Conservation (phyloP, 1,140 invertebrate genomes). For the Micrasema longulum region DNA sequence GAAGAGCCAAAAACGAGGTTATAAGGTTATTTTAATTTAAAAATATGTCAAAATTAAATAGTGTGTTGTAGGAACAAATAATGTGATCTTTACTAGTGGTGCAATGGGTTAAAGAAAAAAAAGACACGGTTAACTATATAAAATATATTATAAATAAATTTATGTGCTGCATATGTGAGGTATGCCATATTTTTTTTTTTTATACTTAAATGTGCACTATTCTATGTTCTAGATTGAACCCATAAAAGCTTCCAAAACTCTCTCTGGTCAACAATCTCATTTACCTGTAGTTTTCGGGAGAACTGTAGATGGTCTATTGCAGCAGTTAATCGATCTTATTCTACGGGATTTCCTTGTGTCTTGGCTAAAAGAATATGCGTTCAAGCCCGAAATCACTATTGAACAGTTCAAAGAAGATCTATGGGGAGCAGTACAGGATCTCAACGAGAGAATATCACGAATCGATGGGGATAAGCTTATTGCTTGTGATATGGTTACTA, state of each 20-base stretch:
- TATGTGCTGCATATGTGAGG: too few species aligned
- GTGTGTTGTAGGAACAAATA: too few species aligned
- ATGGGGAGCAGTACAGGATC: slow-evolving; percentile 82
- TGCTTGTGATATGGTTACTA: slow-evolving; percentile 83
- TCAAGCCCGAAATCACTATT: slow-evolving; percentile 71
- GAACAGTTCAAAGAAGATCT: slow-evolving; percentile 82
- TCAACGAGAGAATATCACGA: slow-evolving; percentile 78
- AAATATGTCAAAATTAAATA: too few species aligned
- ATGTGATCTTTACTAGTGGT: too few species aligned
- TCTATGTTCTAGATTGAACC: slow-evolving; percentile 33
- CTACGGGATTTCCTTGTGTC: slow-evolving; percentile 82
- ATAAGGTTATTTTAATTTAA: too few species aligned
- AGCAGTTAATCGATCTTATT: slow-evolving; percentile 84
- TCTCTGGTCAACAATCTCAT: slow-evolving; percentile 64
- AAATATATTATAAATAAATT: too few species aligned
- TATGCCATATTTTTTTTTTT: too few species aligned
- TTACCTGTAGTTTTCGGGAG: slow-evolving; percentile 81
- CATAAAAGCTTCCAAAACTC: slow-evolving; percentile 50
- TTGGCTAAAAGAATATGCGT: slow-evolving; percentile 79
- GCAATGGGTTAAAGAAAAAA: too few species aligned
- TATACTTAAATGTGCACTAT: too few species aligned
- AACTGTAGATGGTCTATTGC: slow-evolving; percentile 84
- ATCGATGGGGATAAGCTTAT: slow-evolving; percentile 87
- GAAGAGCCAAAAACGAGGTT: too few species aligned
- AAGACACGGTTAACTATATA: too few species aligned